Evolutionary conservation across 2,797 vertebrate genomes (phyloP).

Genomic region (Takifugu ocellatus): DNA sequence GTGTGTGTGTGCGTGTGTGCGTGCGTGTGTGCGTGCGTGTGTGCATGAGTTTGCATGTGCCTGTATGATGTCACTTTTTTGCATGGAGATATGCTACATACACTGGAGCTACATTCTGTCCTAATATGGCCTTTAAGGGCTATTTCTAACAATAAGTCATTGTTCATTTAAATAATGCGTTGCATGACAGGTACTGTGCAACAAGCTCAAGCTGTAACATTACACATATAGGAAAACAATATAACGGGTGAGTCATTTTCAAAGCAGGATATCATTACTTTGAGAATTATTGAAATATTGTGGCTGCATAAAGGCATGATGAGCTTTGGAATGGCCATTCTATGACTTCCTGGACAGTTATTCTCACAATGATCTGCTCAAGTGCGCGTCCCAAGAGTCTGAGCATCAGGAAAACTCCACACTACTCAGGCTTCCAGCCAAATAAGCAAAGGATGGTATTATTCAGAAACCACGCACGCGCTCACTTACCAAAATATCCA

Average conservation of each 20-base stretch:
- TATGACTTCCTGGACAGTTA: conserved; percentile 17
- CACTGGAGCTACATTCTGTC: conserved; percentile 14
- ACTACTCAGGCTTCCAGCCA: conserved; percentile 39
- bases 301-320: not conserved
- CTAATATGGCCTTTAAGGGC: conserved; percentile 19
- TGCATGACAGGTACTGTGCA: conserved; percentile 10
- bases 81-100: conserved; percentile 28
- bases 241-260: conserved; percentile 18
- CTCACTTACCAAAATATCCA: conserved; percentile 11
- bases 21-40: too few species aligned
- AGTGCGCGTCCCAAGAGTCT: conserved; percentile 17
- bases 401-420: conserved; percentile 23
- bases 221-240: conserved; percentile 10
- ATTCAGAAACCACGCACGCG: conserved; percentile 13
- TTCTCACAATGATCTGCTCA: conserved; percentile 8
- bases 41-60: not conserved
- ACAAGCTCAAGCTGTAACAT: conserved; percentile 24
- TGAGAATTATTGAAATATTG: conserved; percentile 10
- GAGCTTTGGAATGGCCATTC: not conserved
- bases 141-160: conserved; percentile 37
- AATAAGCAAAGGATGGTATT: conserved; percentile 26
- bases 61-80: conserved; percentile 23
- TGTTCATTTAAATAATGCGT: conserved; percentile 28
- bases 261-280: not conserved
- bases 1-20: conserved; percentile 8